phyloP scores from a whole-genome alignment of 2,888 invertebrate genomes.

The Ectemnius cavifrons region DNA sequence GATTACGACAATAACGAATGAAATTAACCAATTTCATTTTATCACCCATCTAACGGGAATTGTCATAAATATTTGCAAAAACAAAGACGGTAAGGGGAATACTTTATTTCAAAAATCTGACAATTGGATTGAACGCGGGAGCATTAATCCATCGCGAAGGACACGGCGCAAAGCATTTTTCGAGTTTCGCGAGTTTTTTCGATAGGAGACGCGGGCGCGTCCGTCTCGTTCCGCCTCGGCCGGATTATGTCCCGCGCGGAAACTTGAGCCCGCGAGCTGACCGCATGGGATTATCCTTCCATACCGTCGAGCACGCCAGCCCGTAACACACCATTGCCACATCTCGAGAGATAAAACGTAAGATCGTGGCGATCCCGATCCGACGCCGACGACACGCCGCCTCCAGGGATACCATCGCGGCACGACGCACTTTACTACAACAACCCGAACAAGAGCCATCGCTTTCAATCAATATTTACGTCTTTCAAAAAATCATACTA shows the following conservation, averaged over 20 bases:
- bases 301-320: conserved; percentile 56
- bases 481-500: too few relatives aligned
- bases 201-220: conserved; percentile 14
- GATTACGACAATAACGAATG: too few relatives aligned
- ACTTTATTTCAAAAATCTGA: too few relatives aligned
- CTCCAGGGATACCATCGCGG: conserved; percentile 31
- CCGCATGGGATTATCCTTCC: conserved; percentile 67
- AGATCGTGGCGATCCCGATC: conserved; percentile 24
- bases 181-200: conserved; percentile 15
- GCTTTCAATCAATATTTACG: not conserved
- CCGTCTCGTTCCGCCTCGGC: conserved; percentile 6
- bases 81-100: too few relatives aligned
- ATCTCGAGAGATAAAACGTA: conserved; percentile 51
- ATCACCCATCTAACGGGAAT: too few relatives aligned
- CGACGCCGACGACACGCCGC: too few relatives aligned
- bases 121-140: not conserved
- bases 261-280: conserved; percentile 54
- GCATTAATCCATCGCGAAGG: conserved; percentile 11
- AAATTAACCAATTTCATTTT: too few relatives aligned
- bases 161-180: conserved; percentile 5
- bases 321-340: conserved; percentile 56
- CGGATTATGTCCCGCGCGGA: conserved; percentile 46
- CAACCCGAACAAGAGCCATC: conserved; percentile 19
- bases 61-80: too few relatives aligned
- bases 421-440: conserved; percentile 25